Percentiles rank a stretch among this genome's conserved stretches.
phyloP scores from a whole-genome alignment of 2,797 vertebrate species.

The Tenualosa ilisha region DNA sequence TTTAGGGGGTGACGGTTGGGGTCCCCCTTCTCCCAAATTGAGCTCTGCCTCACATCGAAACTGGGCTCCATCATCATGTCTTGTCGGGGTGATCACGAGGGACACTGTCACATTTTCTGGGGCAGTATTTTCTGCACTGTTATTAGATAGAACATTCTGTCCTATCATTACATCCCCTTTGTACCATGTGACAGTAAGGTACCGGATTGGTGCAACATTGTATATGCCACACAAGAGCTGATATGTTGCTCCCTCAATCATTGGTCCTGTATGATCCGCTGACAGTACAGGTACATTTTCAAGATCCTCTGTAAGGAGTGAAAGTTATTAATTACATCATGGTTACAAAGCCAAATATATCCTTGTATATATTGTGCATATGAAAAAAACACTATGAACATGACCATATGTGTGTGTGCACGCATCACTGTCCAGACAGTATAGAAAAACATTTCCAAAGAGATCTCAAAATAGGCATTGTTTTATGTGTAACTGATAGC shows the following conservation, averaged over 20 bases:
- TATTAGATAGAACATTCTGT: rapidly evolving
- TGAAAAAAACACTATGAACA: too few relatives aligned
- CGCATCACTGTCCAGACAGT: not conserved
- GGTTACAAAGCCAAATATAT: too few relatives aligned
- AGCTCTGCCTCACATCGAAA: conserved; percentile 66
- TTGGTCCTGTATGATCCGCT: not conserved
- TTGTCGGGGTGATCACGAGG: conserved; percentile 40
- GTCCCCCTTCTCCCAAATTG: conserved; percentile 61
- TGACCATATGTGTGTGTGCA: not conserved
- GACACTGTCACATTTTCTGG: conserved; percentile 22
- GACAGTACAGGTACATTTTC: conserved; percentile 53
- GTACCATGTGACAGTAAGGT: conserved; percentile 61
- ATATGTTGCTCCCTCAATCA: conserved; percentile 38
- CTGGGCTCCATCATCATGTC: conserved; percentile 47
- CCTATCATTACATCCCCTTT: not conserved
- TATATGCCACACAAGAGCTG: conserved; percentile 58
- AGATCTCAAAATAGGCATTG: too few relatives aligned
- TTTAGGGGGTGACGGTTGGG: conserved; percentile 37
- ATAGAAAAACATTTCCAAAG: too few relatives aligned
- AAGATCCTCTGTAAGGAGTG: conserved; percentile 61
- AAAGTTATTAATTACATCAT: too few relatives aligned
- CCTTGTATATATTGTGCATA: too few relatives aligned
- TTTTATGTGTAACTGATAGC: not conserved
- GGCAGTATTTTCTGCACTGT: rapidly evolving
- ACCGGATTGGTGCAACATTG: conserved; percentile 59